Evolutionary conservation across 2,113 vertebrate species (phyloP), one percentile per base, ranked within the genome.

Genomic region (Pseudopodoces humilis): DNA sequence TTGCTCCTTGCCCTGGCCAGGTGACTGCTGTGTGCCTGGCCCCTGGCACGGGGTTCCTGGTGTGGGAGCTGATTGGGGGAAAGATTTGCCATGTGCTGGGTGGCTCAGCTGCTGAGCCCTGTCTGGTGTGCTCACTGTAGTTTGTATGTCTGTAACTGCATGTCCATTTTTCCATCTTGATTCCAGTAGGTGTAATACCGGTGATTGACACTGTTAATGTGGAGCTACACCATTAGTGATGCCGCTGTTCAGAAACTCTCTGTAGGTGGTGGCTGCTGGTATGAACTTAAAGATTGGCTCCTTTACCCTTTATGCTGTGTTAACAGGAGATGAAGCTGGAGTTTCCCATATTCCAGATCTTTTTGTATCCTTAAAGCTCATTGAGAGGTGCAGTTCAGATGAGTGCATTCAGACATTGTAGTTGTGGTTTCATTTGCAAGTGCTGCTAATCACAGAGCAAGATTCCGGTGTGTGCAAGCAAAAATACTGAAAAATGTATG

Each of bases 41-140:
- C 52, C 25, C 58, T 56, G 28, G 1, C 25, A 15, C 47, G 21
- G 37, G 53, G n/a, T 33, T 86, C 55, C 27, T 5, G 6, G 31
- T 15, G 4, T 39, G 49, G 43, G 44, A 76, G 62, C 47, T 83
- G 62, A n/a, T 14, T 67, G 30, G 21, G 31, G 9, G 13, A 23
- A 47, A 6, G 37, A 10, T 24, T 44, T 43, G 25, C 14, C 2
- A 2, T 7, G 44, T 11, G 7, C 60, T 68, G 18, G 23, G 37
- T n/a, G 58, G 22, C 35, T 62, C 8, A 13, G 28, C 83, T 70
- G 46, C 43, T 81, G 68, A 90, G 28, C 50, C 1, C 1, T 1
- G 1, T 67, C 69, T 75, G 0, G 0, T 68, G 50, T 72, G 31
- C 12, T 53, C 5, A 5, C 10, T 24, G 2, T 49, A 37, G 16